Evolutionary conservation across 2,113 vertebrate species (phyloP), one percentile per base, ranked within the genome.

Genomic region (Poeciliopsis prolifica): DNA sequence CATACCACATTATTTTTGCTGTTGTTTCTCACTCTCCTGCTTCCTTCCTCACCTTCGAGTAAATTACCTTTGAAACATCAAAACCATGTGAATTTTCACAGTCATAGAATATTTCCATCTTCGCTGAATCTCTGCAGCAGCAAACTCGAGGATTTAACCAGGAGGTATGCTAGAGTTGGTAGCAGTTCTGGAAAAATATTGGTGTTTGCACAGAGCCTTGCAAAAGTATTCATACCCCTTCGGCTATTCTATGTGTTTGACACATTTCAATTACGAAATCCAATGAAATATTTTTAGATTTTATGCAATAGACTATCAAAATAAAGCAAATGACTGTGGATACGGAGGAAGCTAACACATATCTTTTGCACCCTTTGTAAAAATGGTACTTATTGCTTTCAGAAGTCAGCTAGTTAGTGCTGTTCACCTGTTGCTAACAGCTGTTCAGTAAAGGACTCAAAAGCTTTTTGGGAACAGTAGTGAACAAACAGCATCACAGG

Each of bases 61-160:
- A 70, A 83, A 86, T 77, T 10, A 76, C 65, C 70, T 87, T 71
- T 81, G 72, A 88, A 84, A 72, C 24, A 10, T 80, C 71, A 15
- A 22, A 67, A 54, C 71, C 63, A 61, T 63, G 73, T 42, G 72
- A 73, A 80, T 81, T 75, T 30, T 62, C 48, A 3, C 28, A 74
- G 69, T 70, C 65, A 67, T 33, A 74, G 66, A 72, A 76, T 35
- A 65, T 86, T 68, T 28, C 66, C 51, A 40, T 40, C 19, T 19
- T 33, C 76, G 73, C 84, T 83, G 65, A 81, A 86, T 88, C 28
- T 75, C 85, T 80, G 72, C 87, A 69, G 64, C 74, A 84, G 80
- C 80, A 78, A 81, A 51, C 83, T 67, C 61, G 44, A 82, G 35
- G 77, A 82, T 66, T 73, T 62, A 80, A 77, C 74, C 35, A 72